Conservation (phyloP, 2,113 vertebrate species). For the Gobio gobio region DNA sequence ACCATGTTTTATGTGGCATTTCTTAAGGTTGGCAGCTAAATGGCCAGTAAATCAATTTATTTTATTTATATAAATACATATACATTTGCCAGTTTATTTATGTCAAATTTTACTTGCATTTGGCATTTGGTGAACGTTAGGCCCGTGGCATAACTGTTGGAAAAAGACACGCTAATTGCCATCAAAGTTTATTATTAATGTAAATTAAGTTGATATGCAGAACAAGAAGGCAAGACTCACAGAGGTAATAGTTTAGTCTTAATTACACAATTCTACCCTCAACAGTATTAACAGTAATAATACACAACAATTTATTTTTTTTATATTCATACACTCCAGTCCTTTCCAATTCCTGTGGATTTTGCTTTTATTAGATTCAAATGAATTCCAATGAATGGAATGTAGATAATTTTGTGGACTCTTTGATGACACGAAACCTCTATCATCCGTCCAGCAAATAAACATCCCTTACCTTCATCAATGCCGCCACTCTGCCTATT, state of each 20-base stretch:
- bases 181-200: not conserved
- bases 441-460: conserved; percentile 21
- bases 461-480: conserved; percentile 16
- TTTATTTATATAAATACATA: too few species aligned
- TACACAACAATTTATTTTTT: not conserved
- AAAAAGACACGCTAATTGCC: not conserved
- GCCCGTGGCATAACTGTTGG: not conserved
- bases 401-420: not conserved
- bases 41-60: not conserved
- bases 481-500: not conserved
- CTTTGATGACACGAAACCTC: conserved; percentile 8
- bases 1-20: not conserved
- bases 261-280: not conserved
- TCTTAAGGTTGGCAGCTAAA: not conserved
- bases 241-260: not conserved
- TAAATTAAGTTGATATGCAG: not conserved
- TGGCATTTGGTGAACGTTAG: not conserved
- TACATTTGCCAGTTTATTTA: not conserved
- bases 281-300: not conserved
- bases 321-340: not conserved
- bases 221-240: not conserved
- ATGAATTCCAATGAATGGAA: not conserved
- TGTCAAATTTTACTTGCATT: not conserved
- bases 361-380: not conserved
- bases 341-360: not conserved